A percentile compares a stretch with the other conserved stretches of the same genome.
Conservation (phyloP, 2,113 vertebrate genomes). For the Nothocercus julius region DNA sequence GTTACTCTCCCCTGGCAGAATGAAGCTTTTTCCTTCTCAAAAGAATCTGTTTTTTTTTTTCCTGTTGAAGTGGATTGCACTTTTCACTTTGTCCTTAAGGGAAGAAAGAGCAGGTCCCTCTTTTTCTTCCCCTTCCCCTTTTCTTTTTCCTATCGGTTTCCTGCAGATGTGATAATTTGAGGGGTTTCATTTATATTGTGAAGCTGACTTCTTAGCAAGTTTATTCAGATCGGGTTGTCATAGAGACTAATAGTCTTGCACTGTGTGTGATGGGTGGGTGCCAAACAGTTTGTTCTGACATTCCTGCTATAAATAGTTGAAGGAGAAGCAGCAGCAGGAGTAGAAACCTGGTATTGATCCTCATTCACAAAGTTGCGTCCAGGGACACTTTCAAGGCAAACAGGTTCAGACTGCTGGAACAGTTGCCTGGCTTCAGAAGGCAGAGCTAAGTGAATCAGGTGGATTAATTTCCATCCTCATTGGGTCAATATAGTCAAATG, state of each 20-base stretch:
- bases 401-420: background rate
- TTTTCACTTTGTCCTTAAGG: background rate
- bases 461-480: background rate
- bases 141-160: background rate
- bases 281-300: constrained; percentile 38
- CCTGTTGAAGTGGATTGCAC: background rate
- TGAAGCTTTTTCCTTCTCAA: background rate
- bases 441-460: background rate
- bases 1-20: background rate
- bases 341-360: constrained; percentile 1
- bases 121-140: background rate
- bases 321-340: background rate
- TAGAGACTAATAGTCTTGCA: constrained; percentile 65
- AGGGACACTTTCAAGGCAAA: constrained; percentile 13
- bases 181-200: constrained; percentile 51
- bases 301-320: constrained; percentile 52
- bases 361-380: constrained; percentile 4
- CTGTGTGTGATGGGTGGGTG: background rate
- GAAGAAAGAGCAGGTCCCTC: background rate
- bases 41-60: too few species aligned
- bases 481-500: background rate
- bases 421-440: background rate
- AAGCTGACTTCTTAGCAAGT: constrained; percentile 51
- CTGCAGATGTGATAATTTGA: constrained; percentile 47
- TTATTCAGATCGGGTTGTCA: constrained; percentile 70